phyloP scores from a whole-genome alignment of 2,113 vertebrate genomes.

The Lutjanus erythropterus region DNA sequence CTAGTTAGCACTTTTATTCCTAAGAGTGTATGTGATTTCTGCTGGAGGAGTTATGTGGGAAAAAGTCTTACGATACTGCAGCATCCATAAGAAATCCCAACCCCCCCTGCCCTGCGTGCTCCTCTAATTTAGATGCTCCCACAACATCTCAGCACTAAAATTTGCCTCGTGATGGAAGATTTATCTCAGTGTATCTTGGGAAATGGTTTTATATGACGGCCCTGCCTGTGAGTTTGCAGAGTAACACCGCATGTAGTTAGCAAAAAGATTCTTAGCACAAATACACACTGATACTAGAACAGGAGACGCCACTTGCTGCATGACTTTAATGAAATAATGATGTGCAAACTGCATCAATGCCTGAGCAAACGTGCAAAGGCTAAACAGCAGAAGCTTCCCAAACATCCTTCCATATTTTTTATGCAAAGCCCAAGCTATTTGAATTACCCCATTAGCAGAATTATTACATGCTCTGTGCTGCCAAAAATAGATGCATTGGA shows the following conservation, averaged over 20 bases:
- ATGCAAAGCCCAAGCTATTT: constrained; percentile 18
- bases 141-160: constrained; percentile 33
- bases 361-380: not conserved
- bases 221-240: constrained; percentile 1
- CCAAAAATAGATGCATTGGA: constrained; percentile 64
- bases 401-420: not conserved
- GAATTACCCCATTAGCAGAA: constrained; percentile 46
- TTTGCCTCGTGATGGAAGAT: not conserved
- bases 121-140: constrained; percentile 46
- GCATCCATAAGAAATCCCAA: not conserved
- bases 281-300: not conserved
- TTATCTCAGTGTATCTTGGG: not conserved
- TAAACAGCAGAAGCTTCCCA: not conserved
- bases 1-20: no score
- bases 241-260: not conserved
- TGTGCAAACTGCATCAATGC: not conserved
- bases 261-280: constrained; percentile 7
- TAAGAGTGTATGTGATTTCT: constrained; percentile 37
- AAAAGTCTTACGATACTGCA: constrained; percentile 1
- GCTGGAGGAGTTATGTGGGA: constrained; percentile 9
- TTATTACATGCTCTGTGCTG: constrained; percentile 40
- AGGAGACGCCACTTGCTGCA: not conserved
- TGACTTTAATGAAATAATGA: not conserved
- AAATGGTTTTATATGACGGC: constrained; percentile 42
- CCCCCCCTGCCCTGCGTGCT: constrained; percentile 20